These are phyloP conservation scores for Drosophila baimaii DNA, from an alignment of 1,140 invertebrate genomes.

Conservation along the genomic window DNA sequence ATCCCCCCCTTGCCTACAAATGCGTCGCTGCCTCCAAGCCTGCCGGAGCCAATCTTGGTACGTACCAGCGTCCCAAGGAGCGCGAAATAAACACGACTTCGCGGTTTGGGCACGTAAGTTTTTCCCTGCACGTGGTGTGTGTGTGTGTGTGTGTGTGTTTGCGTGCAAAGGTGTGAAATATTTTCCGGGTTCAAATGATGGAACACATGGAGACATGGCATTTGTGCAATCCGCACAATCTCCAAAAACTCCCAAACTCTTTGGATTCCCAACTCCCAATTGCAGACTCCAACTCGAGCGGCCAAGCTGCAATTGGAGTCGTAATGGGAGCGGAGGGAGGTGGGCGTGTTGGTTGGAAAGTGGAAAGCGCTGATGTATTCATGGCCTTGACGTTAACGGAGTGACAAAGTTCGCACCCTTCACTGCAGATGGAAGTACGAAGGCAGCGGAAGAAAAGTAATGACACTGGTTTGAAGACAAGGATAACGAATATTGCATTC, in stretches of 20 bases:
- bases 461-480: neutral
- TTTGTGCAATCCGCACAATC: constrained; percentile 43
- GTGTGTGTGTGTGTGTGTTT: no score
- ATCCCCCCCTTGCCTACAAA: no score
- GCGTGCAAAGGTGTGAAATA: constrained; percentile 79
- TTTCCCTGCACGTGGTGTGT: constrained; percentile 24
- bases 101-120: no score
- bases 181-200: constrained; percentile 71
- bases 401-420: constrained; percentile 82
- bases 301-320: constrained; percentile 27
- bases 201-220: constrained; percentile 51
- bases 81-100: no score
- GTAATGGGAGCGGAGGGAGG: neutral
- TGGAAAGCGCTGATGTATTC: constrained; percentile 68
- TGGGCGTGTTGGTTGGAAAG: constrained; percentile 18
- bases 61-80: no score
- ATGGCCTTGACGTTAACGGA: constrained; percentile 80
- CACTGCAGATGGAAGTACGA: constrained; percentile 35
- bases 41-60: no score
- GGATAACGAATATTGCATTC: neutral
- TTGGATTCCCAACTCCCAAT: constrained; percentile 42
- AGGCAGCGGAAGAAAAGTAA: constrained; percentile 18
- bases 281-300: constrained; percentile 36
- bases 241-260: constrained; percentile 39
- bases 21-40: no score